phyloP scores from a whole-genome alignment of 2,888 invertebrate genomes.

The Brachylomia viminalis region DNA sequence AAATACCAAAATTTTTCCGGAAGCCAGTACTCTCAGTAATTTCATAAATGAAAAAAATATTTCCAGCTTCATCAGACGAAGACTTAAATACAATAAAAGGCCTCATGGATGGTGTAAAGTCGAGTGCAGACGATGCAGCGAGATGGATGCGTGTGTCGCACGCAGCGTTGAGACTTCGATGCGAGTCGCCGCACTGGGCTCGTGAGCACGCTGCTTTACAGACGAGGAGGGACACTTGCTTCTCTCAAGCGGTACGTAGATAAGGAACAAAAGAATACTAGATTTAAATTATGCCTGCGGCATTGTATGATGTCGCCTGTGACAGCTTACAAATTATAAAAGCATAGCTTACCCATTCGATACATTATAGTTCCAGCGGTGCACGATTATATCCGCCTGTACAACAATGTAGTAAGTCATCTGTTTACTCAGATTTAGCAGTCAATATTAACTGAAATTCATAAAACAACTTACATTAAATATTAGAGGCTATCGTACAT shows the following conservation, averaged over 20 bases:
- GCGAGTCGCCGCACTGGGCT: constrained; percentile 94
- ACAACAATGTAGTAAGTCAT: neutral
- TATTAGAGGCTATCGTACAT: neutral
- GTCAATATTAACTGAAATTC: neutral
- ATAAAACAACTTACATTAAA: neutral
- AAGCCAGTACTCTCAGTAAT: neutral
- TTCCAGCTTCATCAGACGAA: constrained; percentile 65
- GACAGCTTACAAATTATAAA: neutral
- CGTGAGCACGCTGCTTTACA: constrained; percentile 93
- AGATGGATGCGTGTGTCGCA: constrained; percentile 92
- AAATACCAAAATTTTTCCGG: too few species aligned
- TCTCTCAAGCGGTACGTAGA: constrained; percentile 95
- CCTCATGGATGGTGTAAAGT: constrained; percentile 94
- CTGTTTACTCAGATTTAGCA: neutral
- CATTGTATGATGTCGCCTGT: neutral
- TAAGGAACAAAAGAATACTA: neutral
- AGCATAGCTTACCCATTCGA: too few species aligned
- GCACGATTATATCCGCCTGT: neutral
- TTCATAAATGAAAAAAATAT: neutral
- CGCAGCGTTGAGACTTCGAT: constrained; percentile 95
- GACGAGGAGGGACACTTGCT: constrained; percentile 95
- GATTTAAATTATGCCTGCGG: neutral
- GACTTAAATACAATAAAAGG: constrained; percentile 93
- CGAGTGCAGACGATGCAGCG: constrained; percentile 93
- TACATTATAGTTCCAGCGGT: neutral